Conservation (phyloP, 2,113 vertebrate genomes). For the Hippocampus guttulatus region DNA sequence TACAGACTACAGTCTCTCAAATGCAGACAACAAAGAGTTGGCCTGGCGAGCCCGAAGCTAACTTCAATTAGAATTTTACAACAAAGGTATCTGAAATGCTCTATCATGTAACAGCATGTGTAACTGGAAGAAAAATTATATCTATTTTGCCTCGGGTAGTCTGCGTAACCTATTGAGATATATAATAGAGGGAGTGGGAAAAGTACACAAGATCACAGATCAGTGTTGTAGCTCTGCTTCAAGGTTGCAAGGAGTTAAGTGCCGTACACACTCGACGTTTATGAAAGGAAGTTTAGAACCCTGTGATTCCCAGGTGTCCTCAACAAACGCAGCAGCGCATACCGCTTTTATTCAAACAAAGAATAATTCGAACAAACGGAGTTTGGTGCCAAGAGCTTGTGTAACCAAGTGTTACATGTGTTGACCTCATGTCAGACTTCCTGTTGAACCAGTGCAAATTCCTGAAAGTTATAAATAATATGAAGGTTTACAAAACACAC, state of each 20-base stretch:
- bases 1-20: neutral
- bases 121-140: slow-evolving; percentile 24
- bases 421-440: neutral
- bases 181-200: slow-evolving; percentile 18
- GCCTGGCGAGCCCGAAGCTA: slow-evolving; percentile 24
- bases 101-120: neutral
- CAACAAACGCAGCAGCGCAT: slow-evolving; percentile 21
- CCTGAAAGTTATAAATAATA: neutral
- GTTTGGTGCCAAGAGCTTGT: neutral
- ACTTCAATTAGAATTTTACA: slow-evolving; percentile 5
- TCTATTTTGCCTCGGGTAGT: slow-evolving; percentile 24
- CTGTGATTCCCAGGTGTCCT: slow-evolving; percentile 28
- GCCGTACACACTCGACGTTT: slow-evolving; percentile 39
- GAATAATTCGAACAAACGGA: slow-evolving; percentile 1
- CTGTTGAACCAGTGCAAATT: neutral
- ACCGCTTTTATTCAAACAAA: slow-evolving; percentile 23
- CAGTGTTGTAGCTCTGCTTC: slow-evolving; percentile 12
- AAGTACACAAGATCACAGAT: slow-evolving; percentile 26
- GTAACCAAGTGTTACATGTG: neutral
- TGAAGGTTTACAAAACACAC: neutral
- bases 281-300: slow-evolving; percentile 30
- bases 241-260: slow-evolving; percentile 30
- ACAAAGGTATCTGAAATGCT: neutral
- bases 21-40: neutral
- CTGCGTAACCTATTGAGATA: slow-evolving; percentile 20